A percentile compares a stretch with the other conserved stretches of the same genome.
These are phyloP conservation scores for Mystacornis crossleyi DNA, from an alignment of 2,113 vertebrate genomes.

Conservation along the genomic window DNA sequence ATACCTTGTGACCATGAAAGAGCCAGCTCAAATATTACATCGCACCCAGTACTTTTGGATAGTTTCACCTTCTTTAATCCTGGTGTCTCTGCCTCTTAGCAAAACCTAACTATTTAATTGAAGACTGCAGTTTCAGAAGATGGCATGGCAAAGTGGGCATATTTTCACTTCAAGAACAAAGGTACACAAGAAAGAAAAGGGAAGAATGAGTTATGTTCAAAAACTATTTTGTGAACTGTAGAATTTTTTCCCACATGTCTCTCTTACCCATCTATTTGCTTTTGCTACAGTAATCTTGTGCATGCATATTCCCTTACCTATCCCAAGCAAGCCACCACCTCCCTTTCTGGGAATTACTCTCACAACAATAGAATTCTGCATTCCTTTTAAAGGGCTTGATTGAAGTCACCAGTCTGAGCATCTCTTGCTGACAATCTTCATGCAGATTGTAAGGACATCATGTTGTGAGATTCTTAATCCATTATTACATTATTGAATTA, in stretches of 20 bases:
- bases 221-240: not conserved
- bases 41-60: not conserved
- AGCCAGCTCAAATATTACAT: not conserved
- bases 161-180: not conserved
- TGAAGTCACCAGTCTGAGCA: not conserved
- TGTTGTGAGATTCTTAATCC: not conserved
- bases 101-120: not conserved
- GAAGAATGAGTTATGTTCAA: not conserved
- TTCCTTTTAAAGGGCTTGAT: not conserved
- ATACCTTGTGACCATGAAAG: not conserved
- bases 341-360: not conserved
- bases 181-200: not conserved
- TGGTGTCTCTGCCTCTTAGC: not conserved
- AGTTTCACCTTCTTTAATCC: not conserved
- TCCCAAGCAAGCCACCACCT: not conserved
- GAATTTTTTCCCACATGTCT: not conserved
- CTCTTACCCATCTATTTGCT: not conserved
- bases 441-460: not conserved
- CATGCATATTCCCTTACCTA: not conserved
- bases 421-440: not conserved
- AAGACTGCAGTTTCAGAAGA: not conserved
- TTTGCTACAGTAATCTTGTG: not conserved
- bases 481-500: not conserved
- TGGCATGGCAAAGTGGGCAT: not conserved
- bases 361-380: not conserved